A percentile compares a stretch with the other conserved stretches of the same genome.
phyloP scores from a whole-genome alignment of 2,797 vertebrate species.

The Bradypodion ventrale region DNA sequence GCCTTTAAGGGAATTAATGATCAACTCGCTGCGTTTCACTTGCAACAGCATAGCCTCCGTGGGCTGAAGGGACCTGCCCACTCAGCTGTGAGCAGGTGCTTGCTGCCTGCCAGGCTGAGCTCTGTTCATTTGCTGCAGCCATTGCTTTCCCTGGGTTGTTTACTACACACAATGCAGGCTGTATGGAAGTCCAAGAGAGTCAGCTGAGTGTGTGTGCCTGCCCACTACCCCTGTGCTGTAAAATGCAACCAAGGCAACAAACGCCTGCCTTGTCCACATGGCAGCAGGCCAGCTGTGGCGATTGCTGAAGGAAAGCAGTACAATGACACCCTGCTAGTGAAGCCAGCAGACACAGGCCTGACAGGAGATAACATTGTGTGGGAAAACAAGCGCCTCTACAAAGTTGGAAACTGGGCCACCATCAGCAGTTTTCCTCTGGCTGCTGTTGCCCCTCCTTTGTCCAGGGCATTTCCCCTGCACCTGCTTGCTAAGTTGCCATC shows the following conservation, averaged over 20 bases:
- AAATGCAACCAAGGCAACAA: slow-evolving; percentile 1
- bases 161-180: not conserved
- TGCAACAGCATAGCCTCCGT: not conserved
- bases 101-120: not conserved
- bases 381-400: not conserved
- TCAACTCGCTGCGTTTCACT: slow-evolving; percentile 12
- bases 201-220: not conserved
- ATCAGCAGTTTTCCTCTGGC: not conserved
- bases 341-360: not conserved
- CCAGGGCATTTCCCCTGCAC: not conserved
- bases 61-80: not conserved
- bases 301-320: slow-evolving; percentile 13
- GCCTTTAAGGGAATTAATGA: slow-evolving; percentile 37
- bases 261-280: not conserved
- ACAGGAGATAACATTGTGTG: not conserved
- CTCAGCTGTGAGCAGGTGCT: not conserved
- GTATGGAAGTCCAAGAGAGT: not conserved
- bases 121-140: not conserved
- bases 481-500: not conserved
- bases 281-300: slow-evolving; percentile 30
- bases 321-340: not conserved
- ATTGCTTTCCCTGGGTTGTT: not conserved
- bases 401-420: not conserved
- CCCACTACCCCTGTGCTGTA: slow-evolving; percentile 6
- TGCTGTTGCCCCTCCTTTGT: not conserved